A percentile compares a stretch with the other conserved stretches of the same genome.
Conservation (phyloP, 2,888 invertebrate genomes). For the Myathropa florea region DNA sequence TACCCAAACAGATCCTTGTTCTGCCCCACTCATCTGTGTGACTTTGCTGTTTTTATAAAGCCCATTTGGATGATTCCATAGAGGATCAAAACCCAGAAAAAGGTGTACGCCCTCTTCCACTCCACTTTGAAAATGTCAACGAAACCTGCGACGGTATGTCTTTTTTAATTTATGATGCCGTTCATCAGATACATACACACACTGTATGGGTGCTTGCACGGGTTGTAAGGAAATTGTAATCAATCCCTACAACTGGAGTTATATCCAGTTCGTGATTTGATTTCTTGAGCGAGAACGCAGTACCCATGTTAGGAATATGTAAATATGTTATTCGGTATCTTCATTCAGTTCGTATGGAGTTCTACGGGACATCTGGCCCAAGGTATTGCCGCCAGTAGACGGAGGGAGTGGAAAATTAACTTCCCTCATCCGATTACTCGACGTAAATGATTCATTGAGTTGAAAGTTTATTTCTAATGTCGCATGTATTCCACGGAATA, state of each 20-base stretch:
- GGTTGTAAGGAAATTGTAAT: constrained; percentile 18
- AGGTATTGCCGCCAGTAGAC: background rate
- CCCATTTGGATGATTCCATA: background rate
- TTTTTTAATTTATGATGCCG: constrained; percentile 6
- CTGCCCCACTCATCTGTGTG: constrained; percentile 25
- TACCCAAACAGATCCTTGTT: constrained; percentile 32
- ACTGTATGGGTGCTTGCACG: background rate
- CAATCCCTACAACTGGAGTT: constrained; percentile 36
- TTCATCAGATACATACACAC: background rate
- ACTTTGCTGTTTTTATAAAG: background rate
- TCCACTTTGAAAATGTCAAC: constrained; percentile 12
- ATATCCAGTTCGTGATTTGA: constrained; percentile 53
- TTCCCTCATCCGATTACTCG: constrained; percentile 31
- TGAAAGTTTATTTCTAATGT: constrained; percentile 27
- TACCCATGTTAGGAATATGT: constrained; percentile 37
- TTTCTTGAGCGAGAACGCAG: constrained; percentile 30
- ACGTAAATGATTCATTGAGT: constrained; percentile 50
- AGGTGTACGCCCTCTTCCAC: background rate
- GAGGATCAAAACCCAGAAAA: constrained; percentile 40
- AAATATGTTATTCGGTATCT: constrained; percentile 22
- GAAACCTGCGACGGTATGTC: background rate
- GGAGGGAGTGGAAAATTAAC: constrained; percentile 31
- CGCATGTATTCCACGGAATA: constrained; percentile 8
- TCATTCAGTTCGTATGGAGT: background rate
- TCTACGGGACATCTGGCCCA: background rate